phyloP scores from a whole-genome alignment of 1,140 invertebrate genomes.

The Brachionus koreanus region DNA sequence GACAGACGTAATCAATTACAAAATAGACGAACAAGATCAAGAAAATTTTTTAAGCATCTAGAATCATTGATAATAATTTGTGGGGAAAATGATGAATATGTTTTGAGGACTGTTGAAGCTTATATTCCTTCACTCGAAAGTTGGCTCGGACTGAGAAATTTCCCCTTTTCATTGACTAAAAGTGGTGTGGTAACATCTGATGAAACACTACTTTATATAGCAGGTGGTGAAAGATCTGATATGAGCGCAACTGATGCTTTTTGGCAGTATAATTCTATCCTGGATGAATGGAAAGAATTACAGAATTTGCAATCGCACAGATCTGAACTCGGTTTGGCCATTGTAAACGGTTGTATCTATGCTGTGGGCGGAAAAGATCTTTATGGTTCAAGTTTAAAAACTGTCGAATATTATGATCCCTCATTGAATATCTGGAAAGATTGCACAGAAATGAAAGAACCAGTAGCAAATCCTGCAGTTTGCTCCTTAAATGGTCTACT shows the following conservation, averaged over 20 bases:
- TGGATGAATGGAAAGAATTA: conserved; percentile 62
- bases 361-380: conserved; percentile 75
- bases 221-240: conserved; percentile 19
- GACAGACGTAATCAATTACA: conserved; percentile 32
- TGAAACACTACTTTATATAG: neutral
- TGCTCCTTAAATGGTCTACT: conserved; percentile 59
- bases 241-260: conserved; percentile 46
- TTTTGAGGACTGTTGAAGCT: conserved; percentile 11
- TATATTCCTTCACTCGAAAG: neutral
- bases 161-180: neutral
- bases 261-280: conserved; percentile 62
- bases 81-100: conserved; percentile 30
- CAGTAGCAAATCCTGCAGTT: conserved; percentile 61
- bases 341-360: conserved; percentile 67
- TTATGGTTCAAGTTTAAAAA: conserved; percentile 67
- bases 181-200: conserved; percentile 8
- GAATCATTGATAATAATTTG: conserved; percentile 34
- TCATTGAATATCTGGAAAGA: conserved; percentile 62
- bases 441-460: conserved; percentile 63
- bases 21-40: neutral
- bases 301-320: conserved; percentile 60
- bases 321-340: conserved; percentile 64
- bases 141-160: neutral
- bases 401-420: conserved; percentile 62
- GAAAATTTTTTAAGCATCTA: conserved; percentile 20